phyloP scores from a whole-genome alignment of 2,888 invertebrate genomes.

The Drosophila rubida region DNA sequence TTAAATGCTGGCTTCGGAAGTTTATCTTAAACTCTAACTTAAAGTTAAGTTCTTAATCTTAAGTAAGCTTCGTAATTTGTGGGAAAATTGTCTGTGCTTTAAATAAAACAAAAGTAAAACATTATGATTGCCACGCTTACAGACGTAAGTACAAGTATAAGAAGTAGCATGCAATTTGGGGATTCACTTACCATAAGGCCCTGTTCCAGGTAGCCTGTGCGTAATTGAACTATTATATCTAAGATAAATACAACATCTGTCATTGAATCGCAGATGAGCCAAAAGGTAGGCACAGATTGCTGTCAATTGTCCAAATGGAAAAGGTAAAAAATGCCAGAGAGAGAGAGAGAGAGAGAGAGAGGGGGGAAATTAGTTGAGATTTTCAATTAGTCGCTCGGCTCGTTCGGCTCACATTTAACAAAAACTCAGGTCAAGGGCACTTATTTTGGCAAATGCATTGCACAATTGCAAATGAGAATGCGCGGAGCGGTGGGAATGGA shows the following conservation, averaged over 20 bases:
- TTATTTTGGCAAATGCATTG: slow-evolving; percentile 54
- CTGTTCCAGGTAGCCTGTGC: slow-evolving; percentile 97
- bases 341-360: background rate
- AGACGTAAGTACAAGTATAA: no score
- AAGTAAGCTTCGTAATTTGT: no score
- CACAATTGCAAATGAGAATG: slow-evolving; percentile 49
- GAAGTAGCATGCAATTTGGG: no score
- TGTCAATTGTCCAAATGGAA: slow-evolving; percentile 82
- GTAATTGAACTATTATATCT: slow-evolving; percentile 95
- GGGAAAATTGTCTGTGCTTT: no score
- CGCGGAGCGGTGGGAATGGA: background rate
- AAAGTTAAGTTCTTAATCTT: no score
- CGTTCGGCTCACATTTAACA: slow-evolving; percentile 12
- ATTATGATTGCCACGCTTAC: no score
- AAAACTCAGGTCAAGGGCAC: slow-evolving; percentile 66
- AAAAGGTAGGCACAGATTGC: slow-evolving; percentile 89
- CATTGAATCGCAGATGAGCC: slow-evolving; percentile 93
- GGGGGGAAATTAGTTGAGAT: slow-evolving; percentile 34
- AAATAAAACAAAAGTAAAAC: no score
- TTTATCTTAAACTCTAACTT: no score
- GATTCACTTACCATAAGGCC: slow-evolving; percentile 91
- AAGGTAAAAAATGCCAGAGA: background rate
- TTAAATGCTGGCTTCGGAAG: no score
- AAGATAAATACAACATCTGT: slow-evolving; percentile 94
- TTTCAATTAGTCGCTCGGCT: slow-evolving; percentile 34